These are phyloP conservation scores for Psittacus erithacus DNA, from an alignment of 2,113 vertebrate genomes.

Conservation along the genomic window DNA sequence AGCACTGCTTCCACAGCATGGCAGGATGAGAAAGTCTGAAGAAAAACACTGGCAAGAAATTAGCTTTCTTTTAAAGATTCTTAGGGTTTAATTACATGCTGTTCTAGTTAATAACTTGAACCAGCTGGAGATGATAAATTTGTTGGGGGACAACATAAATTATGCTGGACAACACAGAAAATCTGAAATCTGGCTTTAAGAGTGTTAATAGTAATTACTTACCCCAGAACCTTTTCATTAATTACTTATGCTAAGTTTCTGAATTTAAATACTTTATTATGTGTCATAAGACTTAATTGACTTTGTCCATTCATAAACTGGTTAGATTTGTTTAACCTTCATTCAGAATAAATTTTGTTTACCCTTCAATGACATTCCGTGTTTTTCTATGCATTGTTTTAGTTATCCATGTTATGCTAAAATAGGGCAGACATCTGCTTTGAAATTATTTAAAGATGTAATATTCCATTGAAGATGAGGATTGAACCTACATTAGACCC, in stretches of 20 bases:
- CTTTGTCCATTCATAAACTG: neutral
- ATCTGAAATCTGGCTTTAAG: neutral
- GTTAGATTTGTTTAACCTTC: neutral
- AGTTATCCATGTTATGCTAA: neutral
- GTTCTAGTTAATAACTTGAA: neutral
- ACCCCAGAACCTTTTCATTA: neutral
- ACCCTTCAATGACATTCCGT: neutral
- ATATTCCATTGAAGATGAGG: neutral
- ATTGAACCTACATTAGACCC: neutral
- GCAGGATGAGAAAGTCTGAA: neutral
- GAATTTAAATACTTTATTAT: neutral
- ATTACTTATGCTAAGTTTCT: neutral
- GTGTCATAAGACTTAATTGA: neutral
- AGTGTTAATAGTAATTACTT: neutral
- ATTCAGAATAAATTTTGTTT: neutral
- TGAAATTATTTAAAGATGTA: neutral
- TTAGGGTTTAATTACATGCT: neutral
- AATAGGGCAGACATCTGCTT: neutral
- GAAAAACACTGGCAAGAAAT: neutral
- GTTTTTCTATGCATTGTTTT: neutral
- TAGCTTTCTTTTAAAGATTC: neutral
- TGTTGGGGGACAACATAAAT: neutral
- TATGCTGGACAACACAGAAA: neutral
- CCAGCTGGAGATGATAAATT: neutral
- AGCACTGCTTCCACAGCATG: neutral